Evolutionary conservation across 2,888 invertebrate species (phyloP), one percentile per base, ranked within the genome.

Genomic region (Smittia sp.): DNA sequence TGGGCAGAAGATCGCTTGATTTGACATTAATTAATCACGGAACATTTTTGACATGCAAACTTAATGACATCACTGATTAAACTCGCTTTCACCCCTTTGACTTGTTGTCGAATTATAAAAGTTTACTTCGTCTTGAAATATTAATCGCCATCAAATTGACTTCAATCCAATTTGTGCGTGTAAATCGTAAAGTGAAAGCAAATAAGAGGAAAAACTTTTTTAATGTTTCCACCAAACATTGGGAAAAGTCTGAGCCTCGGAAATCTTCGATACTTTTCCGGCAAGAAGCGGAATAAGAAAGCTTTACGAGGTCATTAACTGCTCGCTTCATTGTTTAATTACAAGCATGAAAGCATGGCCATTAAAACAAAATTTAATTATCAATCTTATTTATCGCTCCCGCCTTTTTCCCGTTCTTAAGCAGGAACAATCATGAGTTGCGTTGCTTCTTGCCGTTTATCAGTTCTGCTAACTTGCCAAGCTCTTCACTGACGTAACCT

Each of bases 321-420:
- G 41, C 25, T 66, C 38, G n/a, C 27, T 32, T 67, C 39, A 20
- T 67, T 67, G 22, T 67, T 69, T 27, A 70, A 54, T 70, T 68
- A 68, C 41, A 54, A 58, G 22, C 22, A 58, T 58, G 58, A 22
- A 54, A 68, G 41, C 41, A 32, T n/a, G 46, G 27, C 18, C 27
- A 22, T 41, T 41, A 67, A 67, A 67, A 54, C 9, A 4, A 70
- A 54, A 54, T 54, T 70, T 69, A 69, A 69, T 54, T 18, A 54
- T 69, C 69, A 67, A 20, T 41, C 7, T 18, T 25, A 69, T 54
- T 58, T 41, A 41, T 24, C 7, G 22, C 20, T 25, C 18, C 39
- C 54, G 11, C 15, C 32, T 69, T 18, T 27, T 52, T 13, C 11
- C 38, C 6, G 63, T 22, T 63, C 27, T 20, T 20, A 38, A 32